These are phyloP conservation scores for Lithophane semibrunnea DNA, from an alignment of 2,888 invertebrate species.

Conservation along the genomic window DNA sequence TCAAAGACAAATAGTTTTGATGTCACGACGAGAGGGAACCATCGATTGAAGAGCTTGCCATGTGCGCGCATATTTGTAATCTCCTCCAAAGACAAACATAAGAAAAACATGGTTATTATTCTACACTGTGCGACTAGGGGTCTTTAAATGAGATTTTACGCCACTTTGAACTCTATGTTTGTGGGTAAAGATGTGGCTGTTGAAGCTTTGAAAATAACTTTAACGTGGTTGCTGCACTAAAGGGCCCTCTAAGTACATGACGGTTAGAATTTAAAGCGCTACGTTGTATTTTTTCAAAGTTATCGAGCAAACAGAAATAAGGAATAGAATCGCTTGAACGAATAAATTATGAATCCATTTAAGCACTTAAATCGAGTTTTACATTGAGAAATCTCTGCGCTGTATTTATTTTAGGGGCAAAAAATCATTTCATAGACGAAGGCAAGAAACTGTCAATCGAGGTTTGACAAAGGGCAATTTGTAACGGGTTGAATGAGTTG, in stretches of 20 bases:
- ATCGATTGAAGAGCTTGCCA: slow-evolving; percentile 82
- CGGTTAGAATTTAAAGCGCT: slow-evolving; percentile 74
- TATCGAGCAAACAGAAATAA: slow-evolving; percentile 64
- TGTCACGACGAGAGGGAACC: slow-evolving; percentile 80
- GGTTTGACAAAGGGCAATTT: slow-evolving; percentile 76
- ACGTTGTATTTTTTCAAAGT: slow-evolving; percentile 69
- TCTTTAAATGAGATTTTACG: slow-evolving; percentile 40
- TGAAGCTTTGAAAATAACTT: slow-evolving; percentile 24
- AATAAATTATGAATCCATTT: slow-evolving; percentile 46
- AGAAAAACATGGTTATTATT: slow-evolving; percentile 87
- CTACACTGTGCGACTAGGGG: slow-evolving; percentile 60
- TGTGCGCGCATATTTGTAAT: slow-evolving; percentile 86
- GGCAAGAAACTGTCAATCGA: slow-evolving; percentile 74
- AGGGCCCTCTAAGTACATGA: slow-evolving; percentile 73
- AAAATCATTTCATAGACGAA: slow-evolving; percentile 64
- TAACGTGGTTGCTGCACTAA: slow-evolving; percentile 50
- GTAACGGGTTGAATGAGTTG: slow-evolving; percentile 78
- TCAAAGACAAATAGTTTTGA: slow-evolving; percentile 87
- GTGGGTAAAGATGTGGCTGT: neutral
- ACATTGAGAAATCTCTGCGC: slow-evolving; percentile 49
- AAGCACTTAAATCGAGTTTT: slow-evolving; percentile 43
- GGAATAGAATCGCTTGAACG: slow-evolving; percentile 55
- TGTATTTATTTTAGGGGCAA: slow-evolving; percentile 73
- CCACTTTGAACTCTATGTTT: slow-evolving; percentile 63
- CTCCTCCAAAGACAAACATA: slow-evolving; percentile 87